These are phyloP conservation scores for Holothuria leucospilota DNA, from an alignment of 53 echinoderm and acorn worm genomes.

Conservation along the genomic window DNA sequence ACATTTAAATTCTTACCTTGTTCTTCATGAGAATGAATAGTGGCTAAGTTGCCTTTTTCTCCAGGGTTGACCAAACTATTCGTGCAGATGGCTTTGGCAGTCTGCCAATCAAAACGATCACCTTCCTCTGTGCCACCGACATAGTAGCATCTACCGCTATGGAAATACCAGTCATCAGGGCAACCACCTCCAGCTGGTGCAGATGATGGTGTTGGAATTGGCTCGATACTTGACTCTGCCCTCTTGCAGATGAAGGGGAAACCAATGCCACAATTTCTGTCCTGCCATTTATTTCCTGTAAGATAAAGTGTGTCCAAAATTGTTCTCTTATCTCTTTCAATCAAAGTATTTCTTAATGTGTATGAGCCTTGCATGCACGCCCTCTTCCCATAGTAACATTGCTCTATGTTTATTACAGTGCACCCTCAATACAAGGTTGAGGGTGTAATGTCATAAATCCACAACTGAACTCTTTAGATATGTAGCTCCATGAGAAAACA, in stretches of 20 bases:
- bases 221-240: constrained; percentile 24
- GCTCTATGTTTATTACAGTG: too few species aligned
- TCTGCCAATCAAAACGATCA: constrained; percentile 74
- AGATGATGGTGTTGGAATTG: constrained; percentile 47
- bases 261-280: constrained; percentile 64
- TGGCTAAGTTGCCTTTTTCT: constrained; percentile 61
- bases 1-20: constrained; percentile 56
- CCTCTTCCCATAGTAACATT: too few species aligned
- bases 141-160: constrained; percentile 66
- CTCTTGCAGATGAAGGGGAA: constrained; percentile 70
- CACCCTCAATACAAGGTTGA: too few species aligned
- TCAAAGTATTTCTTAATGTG: too few species aligned
- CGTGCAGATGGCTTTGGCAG: constrained; percentile 67
- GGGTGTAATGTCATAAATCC: too few species aligned
- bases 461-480: too few species aligned
- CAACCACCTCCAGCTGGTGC: constrained; percentile 64
- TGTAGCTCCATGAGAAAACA: too few species aligned
- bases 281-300: constrained; percentile 71
- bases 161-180: constrained; percentile 60
- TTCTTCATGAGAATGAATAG: constrained; percentile 67
- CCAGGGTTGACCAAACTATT: not conserved
- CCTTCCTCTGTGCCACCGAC: constrained; percentile 48
- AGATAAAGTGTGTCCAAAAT: not conserved
- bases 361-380: too few species aligned
- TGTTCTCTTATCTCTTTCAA: not conserved